phyloP scores from a whole-genome alignment of 2,113 vertebrate genomes.

The Gopherus evgoodei region DNA sequence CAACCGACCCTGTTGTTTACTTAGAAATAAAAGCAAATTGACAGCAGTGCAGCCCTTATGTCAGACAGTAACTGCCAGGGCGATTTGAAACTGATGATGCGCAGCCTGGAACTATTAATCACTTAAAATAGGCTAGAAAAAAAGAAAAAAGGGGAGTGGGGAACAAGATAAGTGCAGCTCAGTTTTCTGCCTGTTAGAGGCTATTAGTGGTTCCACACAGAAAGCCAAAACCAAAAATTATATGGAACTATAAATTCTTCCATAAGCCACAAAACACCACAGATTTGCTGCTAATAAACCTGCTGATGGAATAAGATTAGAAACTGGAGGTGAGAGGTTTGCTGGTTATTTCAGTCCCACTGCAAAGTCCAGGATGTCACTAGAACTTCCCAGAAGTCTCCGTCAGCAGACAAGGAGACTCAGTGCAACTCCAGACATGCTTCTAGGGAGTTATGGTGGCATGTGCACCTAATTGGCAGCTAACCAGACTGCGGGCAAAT shows the following conservation, averaged over 20 bases:
- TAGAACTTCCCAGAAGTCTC: background rate
- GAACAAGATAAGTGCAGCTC: constrained; percentile 61
- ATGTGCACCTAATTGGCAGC: background rate
- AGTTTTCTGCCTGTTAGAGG: constrained; percentile 78
- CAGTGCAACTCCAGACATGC: background rate
- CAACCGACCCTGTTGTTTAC: constrained; percentile 58
- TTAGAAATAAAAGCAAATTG: constrained; percentile 65
- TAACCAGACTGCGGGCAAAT: background rate
- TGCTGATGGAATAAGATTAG: constrained; percentile 72
- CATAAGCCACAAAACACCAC: constrained; percentile 75
- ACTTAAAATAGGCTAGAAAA: constrained; percentile 36
- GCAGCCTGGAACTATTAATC: constrained; percentile 69
- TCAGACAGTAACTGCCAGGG: constrained; percentile 57
- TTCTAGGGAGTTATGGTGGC: background rate
- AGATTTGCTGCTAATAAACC: constrained; percentile 81
- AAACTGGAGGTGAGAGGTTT: constrained; percentile 49
- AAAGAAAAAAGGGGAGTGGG: constrained; percentile 11
- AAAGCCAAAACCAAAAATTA: constrained; percentile 72
- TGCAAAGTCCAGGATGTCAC: background rate
- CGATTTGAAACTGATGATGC: constrained; percentile 64
- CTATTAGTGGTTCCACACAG: constrained; percentile 77
- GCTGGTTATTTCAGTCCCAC: constrained; percentile 21
- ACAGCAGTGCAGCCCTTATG: constrained; percentile 70
- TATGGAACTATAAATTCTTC: constrained; percentile 79
- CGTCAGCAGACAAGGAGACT: background rate